Evolutionary conservation across 2,888 invertebrate species (phyloP).

Genomic region (Temnothorax ravouxi): DNA sequence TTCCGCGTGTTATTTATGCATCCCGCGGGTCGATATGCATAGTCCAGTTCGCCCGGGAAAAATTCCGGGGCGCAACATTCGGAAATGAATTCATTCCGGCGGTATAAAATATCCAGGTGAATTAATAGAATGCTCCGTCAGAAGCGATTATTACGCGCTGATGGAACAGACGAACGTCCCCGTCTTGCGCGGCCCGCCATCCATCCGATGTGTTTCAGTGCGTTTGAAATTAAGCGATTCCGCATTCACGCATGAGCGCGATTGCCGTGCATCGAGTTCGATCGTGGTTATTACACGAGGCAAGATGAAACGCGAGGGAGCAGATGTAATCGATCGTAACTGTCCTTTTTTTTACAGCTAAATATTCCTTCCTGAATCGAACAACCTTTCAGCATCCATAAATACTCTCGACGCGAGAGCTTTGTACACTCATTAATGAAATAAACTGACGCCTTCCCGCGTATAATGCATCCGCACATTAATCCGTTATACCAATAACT

Average conservation of each 20-base stretch:
- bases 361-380: constrained; percentile 70
- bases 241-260: constrained; percentile 72
- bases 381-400: constrained; percentile 48
- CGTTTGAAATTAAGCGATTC: constrained; percentile 75
- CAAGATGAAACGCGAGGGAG: constrained; percentile 59
- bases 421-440: constrained; percentile 42
- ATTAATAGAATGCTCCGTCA: constrained; percentile 26
- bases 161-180: not conserved
- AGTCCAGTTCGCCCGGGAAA: not conserved
- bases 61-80: not conserved
- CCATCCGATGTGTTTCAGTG: constrained; percentile 37
- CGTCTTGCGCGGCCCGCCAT: not conserved
- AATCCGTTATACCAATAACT: constrained; percentile 42
- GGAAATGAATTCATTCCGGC: constrained; percentile 11
- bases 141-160: constrained; percentile 26
- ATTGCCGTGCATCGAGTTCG: constrained; percentile 52
- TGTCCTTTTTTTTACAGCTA: constrained; percentile 65
- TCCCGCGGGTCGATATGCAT: constrained; percentile 10
- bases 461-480: constrained; percentile 15
- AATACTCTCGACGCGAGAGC: constrained; percentile 32
- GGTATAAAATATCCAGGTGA: not conserved
- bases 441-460: constrained; percentile 21
- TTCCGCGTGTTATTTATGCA: constrained; percentile 39
- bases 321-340: constrained; percentile 54
- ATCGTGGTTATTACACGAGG: constrained; percentile 42